Base-by-base conservation (phyloP, 2,113 vertebrate species). In the Ursus arctos region DNA sequence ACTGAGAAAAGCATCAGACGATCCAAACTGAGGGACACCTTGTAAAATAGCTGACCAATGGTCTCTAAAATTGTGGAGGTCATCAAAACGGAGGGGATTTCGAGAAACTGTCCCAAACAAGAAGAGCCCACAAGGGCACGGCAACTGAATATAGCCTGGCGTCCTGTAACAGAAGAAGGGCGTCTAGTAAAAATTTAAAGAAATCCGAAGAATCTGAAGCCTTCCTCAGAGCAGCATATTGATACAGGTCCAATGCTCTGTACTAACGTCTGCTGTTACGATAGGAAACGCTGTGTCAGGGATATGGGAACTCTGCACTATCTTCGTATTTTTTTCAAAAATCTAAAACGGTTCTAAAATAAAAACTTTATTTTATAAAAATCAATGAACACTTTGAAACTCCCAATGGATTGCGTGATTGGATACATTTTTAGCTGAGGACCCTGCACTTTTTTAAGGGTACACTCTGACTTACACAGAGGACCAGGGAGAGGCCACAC, bases 251-350 rank as follows among this genome's bases (percentile, higher is more conserved):
- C 43, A 18, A 3, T 33, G 12, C 9, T 16, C 33, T 4, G 0
- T 6, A 26, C 0, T 24, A 33, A 53, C 0, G 9, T 9, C 4
- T 2, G 24, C 2, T 4, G 21, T 51, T 31, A 31, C 6, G 19
- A 47, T 0, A 31, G 8, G 49, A n/a, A 16, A 6, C 10, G 11
- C 4, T 0, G 7, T 22, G 11, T 4, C 28, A 14, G 15, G 13
- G 36, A 28, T 7, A 1, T 0, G 3, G n/a, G 22, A 26, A 43
- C 28, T 47, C 19, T 33, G 16, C 16, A 4, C 14, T 14, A 12
- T 13, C 14, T 51, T 33, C 4, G 28, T 22, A 8, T 57, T 26
- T 63, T 61, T 47, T 53, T 1, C 19, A 28, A 15, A 26, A 21
- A 21, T 6, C 11, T 65, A 33, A 53, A 77, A 26, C 8, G 7